phyloP scores from a whole-genome alignment of 2,888 invertebrate species.

The Antheraea assamensis region DNA sequence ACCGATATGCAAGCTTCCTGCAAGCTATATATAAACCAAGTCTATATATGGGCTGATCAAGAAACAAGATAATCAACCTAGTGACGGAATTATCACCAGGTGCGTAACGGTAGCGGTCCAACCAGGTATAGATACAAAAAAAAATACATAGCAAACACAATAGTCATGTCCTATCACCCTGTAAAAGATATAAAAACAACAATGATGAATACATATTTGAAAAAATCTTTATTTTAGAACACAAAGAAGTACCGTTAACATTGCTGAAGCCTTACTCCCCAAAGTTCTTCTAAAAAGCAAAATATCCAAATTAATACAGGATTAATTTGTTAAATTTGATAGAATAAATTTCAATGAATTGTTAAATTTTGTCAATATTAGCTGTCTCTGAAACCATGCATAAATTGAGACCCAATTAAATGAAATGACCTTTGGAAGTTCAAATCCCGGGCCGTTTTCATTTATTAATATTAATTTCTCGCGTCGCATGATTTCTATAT shows the following conservation, averaged over 20 bases:
- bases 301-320: background rate
- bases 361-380: slow-evolving; percentile 9
- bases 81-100: too few relatives aligned
- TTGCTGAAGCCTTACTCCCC: background rate
- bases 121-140: too few relatives aligned
- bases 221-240: background rate
- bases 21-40: too few relatives aligned
- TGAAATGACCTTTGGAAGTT: slow-evolving; percentile 6
- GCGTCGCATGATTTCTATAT: background rate
- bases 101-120: too few relatives aligned
- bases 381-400: slow-evolving; percentile 3
- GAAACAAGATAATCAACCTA: too few relatives aligned
- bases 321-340: background rate
- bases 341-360: slow-evolving; percentile 6
- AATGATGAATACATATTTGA: too few relatives aligned
- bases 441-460: background rate
- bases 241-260: background rate
- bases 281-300: background rate
- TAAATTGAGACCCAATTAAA: slow-evolving; percentile 7
- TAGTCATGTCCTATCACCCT: too few relatives aligned
- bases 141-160: too few relatives aligned
- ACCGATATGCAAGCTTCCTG: too few relatives aligned
- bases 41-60: too few relatives aligned
- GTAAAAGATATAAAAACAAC: too few relatives aligned
- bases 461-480: slow-evolving; percentile 10